Conservation (phyloP, 2,888 invertebrate species). For the Diaperis boleti region DNA sequence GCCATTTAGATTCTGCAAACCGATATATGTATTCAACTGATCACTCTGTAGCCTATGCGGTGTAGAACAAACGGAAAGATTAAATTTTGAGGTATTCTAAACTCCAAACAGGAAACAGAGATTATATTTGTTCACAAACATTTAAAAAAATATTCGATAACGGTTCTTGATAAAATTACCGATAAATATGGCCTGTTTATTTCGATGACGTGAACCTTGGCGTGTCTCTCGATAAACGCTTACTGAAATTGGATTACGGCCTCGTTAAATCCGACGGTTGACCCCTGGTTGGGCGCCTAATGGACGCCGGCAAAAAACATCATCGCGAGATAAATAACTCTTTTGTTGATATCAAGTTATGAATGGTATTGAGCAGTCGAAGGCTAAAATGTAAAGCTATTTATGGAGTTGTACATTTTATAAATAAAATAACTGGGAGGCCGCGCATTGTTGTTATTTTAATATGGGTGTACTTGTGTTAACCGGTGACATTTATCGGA, state of each 20-base stretch:
- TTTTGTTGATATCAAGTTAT: slow-evolving; percentile 1
- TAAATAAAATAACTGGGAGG: slow-evolving; percentile 16
- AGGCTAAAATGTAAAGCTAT: slow-evolving; percentile 10
- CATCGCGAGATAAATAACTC: not conserved
- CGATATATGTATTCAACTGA: too few species aligned
- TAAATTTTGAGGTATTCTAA: too few species aligned
- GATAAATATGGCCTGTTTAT: too few species aligned
- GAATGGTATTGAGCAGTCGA: slow-evolving; percentile 14
- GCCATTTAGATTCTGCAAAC: too few species aligned
- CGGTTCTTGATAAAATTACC: too few species aligned
- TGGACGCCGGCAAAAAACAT: slow-evolving; percentile 1
- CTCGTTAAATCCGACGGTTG: slow-evolving; percentile 9
- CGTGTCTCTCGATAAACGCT: not conserved
- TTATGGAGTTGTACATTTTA: slow-evolving; percentile 18
- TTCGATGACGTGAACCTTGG: slow-evolving; percentile 8
- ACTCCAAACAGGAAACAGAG: too few species aligned
- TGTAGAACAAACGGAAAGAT: too few species aligned
- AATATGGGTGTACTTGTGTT: not conserved
- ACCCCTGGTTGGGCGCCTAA: slow-evolving; percentile 14
- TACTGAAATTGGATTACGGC: slow-evolving; percentile 20
- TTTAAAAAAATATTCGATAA: too few species aligned
- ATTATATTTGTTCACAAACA: too few species aligned
- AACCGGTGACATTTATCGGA: not conserved
- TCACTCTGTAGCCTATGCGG: too few species aligned
- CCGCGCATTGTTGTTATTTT: not conserved